Base-by-base conservation (phyloP, 2,797 vertebrate species). In the Mormyrops attenuatus region DNA sequence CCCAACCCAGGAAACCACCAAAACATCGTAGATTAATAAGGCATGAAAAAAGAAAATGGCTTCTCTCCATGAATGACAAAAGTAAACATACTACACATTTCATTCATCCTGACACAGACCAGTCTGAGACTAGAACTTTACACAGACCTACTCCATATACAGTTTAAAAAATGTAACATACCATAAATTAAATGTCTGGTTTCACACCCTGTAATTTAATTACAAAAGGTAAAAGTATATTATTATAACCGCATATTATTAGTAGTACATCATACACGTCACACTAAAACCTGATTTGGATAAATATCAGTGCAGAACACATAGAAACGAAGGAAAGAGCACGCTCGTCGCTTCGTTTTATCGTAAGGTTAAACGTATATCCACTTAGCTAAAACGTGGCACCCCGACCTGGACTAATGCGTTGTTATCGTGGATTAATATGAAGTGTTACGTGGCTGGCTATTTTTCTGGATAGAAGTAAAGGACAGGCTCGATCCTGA, bases 221-320 rank as follows among this genome's bases (percentile, higher is more conserved):
- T 82, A 82, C 77, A 82, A 82, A 82, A 82, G 38, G 77, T 82
- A 82, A 82, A 20, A 82, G 77, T 82, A 34, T 88, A 88, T 77
- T 77, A 17, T 17, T 26, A 63, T 82, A 82, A 82, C 77, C 20
- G 20, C 20, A 52, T 88, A 73, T 53, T 77, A 30, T 17, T 47
- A 73, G 69, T 73, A 30, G 20, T 41, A 85, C 82, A 52, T 85
- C n/a, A 85, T 85, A 85, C 41, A 50, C 47, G 6, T 38, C 80
- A 55, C 34, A 89, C 80, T 88, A 91, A 90, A 91, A 92, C 93
- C 93, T 91, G 85, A 92, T 89, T 91, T 90, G 92, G n/a, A 50
- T 60, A 63, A 87, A 90, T 87, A 89, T 69, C 84, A 89, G 89
- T 87, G 89, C 89, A 89, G 57, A 63, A 85, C 49, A 89, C 30